Evolutionary conservation across 1,140 invertebrate genomes (phyloP), one percentile per base, ranked within the genome.

Genomic region (Drosophila kohkoa): DNA sequence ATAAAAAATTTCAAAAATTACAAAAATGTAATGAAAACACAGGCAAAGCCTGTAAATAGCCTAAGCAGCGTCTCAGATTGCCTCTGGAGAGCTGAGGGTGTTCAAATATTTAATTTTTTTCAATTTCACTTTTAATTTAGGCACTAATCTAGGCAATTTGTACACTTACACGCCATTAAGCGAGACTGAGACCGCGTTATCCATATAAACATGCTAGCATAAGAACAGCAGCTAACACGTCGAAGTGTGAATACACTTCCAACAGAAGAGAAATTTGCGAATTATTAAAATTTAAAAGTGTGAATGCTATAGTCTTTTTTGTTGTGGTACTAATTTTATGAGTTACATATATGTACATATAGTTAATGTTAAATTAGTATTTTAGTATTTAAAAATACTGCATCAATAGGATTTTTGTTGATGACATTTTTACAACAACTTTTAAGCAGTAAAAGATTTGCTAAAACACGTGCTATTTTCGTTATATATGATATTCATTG

Each of bases 111-210:
- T 89, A 89, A 89, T 89, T 89, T 89, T 89, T 89, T 89, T 89
- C 75, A 83, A 89, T 89, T 89, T 89, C 66, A 89, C 78, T 89
- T 89, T 89, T 89, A 89, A 89, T 89, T 89, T 85, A 73, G 75
- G 85, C 85, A 89, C 85, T 90, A 89, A 89, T 88, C 86, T 89
- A 89, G 86, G 86, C 85, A 89, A 89, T 89, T 89, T 89, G 85
- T 89, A 79, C 85, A 79, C 85, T 81, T 83, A 89, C 81, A 85
- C 85, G 71, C 85, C 85, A 89, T 89, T 89, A 89, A 69, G 72
- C 78, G 86, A 68, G 62, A 74, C 75, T 64, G 68, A 62, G 57
- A 25, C 62, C 45, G 52, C 71, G 49, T 67, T 66, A 51, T 45
- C 55, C 54, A 25, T 49, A 59, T 38, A 57, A 67, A 54, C 28